phyloP scores from a whole-genome alignment of 2,888 invertebrate genomes.

The Tachina grossa region DNA sequence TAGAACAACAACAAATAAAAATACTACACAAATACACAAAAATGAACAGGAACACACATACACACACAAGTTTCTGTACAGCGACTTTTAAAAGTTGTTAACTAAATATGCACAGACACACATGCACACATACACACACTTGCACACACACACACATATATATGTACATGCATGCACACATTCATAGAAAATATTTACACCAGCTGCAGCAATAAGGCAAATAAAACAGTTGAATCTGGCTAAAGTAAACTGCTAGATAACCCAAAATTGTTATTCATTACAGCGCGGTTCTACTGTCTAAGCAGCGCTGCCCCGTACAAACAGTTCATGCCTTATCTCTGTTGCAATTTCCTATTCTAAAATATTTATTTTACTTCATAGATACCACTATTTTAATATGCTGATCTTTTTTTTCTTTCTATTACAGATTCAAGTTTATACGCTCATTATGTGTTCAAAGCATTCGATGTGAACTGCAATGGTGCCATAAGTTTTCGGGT shows the following conservation, averaged over 20 bases:
- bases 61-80: slow-evolving; percentile 26
- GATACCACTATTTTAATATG: slow-evolving; percentile 1
- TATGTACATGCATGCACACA: slow-evolving; percentile 17
- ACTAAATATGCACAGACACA: slow-evolving; percentile 33
- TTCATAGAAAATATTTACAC: not conserved
- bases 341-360: not conserved
- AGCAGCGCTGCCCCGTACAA: not conserved
- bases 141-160: not conserved
- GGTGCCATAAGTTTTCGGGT: slow-evolving; percentile 99
- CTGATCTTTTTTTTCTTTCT: not conserved
- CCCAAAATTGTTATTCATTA: not conserved
- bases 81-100: slow-evolving; percentile 43
- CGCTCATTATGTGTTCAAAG: slow-evolving; percentile 99
- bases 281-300: slow-evolving; percentile 17
- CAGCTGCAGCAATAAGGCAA: slow-evolving; percentile 19
- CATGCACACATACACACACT: not conserved
- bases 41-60: not conserved
- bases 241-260: not conserved
- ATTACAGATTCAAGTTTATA: slow-evolving; percentile 96
- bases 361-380: slow-evolving; percentile 9
- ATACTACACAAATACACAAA: not conserved
- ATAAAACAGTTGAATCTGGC: not conserved
- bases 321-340: slow-evolving; percentile 49
- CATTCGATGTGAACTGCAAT: slow-evolving; percentile 98
- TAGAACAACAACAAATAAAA: not conserved